phyloP scores from a whole-genome alignment of 92 coral and sea anemone species.

The Porites lobata region DNA sequence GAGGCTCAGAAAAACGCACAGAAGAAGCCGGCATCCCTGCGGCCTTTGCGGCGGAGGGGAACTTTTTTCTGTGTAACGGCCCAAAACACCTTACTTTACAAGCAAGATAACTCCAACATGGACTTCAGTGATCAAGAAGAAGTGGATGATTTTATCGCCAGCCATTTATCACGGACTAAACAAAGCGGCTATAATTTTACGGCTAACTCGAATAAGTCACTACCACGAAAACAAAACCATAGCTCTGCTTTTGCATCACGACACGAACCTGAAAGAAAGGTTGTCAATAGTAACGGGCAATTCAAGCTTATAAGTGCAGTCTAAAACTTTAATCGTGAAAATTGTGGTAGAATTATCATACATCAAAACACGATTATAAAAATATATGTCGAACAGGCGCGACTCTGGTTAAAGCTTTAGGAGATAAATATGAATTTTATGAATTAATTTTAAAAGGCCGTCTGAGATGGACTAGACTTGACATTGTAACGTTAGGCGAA shows the following conservation, averaged over 20 bases:
- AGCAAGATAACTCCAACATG: not conserved
- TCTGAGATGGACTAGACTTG: too few relatives aligned
- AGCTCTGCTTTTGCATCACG: not conserved
- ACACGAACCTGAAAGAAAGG: not conserved
- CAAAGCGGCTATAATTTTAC: not conserved
- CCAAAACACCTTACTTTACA: not conserved
- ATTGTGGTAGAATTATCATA: too few relatives aligned
- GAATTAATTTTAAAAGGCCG: too few relatives aligned
- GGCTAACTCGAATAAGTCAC: not conserved
- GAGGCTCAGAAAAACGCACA: conserved; percentile 21
- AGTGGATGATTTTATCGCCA: conserved; percentile 1
- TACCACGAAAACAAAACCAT: not conserved
- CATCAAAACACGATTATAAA: too few relatives aligned
- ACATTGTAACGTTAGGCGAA: too few relatives aligned
- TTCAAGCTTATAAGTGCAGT: conserved; percentile 29
- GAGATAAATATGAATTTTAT: too few relatives aligned
- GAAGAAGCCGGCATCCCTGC: not conserved
- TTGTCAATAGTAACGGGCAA: conserved; percentile 16
- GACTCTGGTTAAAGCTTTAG: too few relatives aligned
- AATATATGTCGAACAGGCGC: too few relatives aligned
- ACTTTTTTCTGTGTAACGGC: conserved; percentile 67
- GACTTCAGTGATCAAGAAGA: conserved; percentile 4
- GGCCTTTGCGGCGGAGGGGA: conserved; percentile 30
- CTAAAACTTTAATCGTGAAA: not conserved
- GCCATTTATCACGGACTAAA: not conserved